Evolutionary conservation across 2,888 invertebrate species (phyloP).

Genomic region (Leucozona laternaria): DNA sequence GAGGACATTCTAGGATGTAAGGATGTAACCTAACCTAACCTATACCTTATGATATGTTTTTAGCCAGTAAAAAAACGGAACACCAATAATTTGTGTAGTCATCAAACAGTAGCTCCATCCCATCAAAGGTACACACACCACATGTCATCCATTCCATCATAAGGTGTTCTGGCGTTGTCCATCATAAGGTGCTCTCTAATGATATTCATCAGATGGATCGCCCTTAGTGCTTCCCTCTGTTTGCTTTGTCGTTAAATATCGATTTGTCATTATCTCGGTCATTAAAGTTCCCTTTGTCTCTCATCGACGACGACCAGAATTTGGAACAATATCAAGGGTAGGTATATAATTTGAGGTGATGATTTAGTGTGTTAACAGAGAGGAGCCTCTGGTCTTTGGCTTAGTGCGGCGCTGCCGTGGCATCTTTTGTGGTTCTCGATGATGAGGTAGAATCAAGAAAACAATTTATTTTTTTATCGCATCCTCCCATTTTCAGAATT

Average conservation of each 20-base stretch:
- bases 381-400: conserved; percentile 35
- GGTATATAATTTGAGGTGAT: conserved; percentile 73
- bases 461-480: conserved; percentile 60
- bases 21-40: too few relatives aligned
- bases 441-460: conserved; percentile 14
- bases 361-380: conserved; percentile 69
- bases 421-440: conserved; percentile 24
- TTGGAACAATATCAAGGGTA: conserved; percentile 53
- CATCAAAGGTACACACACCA: too few relatives aligned
- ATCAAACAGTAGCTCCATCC: too few relatives aligned
- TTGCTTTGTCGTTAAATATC: conserved; percentile 73
- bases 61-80: too few relatives aligned
- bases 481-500: conserved; percentile 59
- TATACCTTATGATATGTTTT: too few relatives aligned
- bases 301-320: conserved; percentile 30
- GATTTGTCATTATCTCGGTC: conserved; percentile 72
- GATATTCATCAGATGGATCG: conserved; percentile 63
- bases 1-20: too few relatives aligned
- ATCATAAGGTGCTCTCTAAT: too few relatives aligned
- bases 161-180: too few relatives aligned
- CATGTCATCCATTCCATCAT: too few relatives aligned
- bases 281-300: conserved; percentile 3
- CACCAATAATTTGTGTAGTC: too few relatives aligned
- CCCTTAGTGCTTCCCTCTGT: conserved; percentile 49
- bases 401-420: neutral